phyloP scores from a whole-genome alignment of 2,113 vertebrate species.

The Pomatorhinus ruficollis region DNA sequence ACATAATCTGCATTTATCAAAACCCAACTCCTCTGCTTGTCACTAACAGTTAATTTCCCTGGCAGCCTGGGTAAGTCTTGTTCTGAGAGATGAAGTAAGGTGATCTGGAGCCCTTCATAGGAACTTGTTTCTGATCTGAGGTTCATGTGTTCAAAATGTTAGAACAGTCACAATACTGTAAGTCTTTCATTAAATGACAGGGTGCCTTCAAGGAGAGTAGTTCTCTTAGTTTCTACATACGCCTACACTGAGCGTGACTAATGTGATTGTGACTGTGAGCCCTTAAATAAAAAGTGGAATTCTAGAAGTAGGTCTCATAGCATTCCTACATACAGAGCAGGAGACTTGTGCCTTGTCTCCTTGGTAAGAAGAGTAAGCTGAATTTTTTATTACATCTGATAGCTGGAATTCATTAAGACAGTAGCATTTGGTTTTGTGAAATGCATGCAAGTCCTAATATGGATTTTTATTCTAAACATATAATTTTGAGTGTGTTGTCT shows the following conservation, averaged over 20 bases:
- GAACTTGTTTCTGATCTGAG: not conserved
- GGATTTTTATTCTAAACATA: not conserved
- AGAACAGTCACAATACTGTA: not conserved
- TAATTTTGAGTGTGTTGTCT: not conserved
- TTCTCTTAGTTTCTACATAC: not conserved
- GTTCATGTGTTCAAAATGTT: not conserved
- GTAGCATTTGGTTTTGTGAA: not conserved
- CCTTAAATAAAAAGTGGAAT: not conserved
- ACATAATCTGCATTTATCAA: not conserved
- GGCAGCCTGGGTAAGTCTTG: not conserved
- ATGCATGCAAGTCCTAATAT: not conserved
- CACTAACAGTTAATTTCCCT: not conserved
- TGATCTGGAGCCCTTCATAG: not conserved
- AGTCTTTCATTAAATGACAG: constrained; percentile 14
- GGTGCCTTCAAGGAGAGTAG: not conserved
- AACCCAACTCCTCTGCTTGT: not conserved
- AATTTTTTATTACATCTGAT: not conserved
- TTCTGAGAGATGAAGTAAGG: not conserved
- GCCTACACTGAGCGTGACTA: not conserved
- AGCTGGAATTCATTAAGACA: not conserved
- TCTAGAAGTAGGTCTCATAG: not conserved
- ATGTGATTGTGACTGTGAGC: constrained; percentile 3
- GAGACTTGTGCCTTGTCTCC: not conserved
- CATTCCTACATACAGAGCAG: not conserved
- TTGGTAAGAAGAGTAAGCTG: not conserved